phyloP scores from a whole-genome alignment of 2,888 invertebrate genomes.

The Anoplius nigerrimus region DNA sequence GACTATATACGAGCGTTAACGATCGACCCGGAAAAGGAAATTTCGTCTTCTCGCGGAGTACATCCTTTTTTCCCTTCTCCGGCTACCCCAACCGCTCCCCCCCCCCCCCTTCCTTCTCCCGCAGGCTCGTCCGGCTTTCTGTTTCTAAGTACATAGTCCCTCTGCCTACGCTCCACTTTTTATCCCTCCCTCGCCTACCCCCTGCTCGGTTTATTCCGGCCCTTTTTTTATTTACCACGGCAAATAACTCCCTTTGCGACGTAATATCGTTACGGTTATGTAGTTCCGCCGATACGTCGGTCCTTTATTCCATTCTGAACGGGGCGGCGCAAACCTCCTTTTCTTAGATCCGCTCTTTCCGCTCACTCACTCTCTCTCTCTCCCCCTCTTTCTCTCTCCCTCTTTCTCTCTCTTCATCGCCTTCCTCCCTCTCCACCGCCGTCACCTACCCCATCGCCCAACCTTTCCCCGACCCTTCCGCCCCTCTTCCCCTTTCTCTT shows the following conservation, averaged over 20 bases:
- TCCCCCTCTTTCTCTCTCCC: slow-evolving; percentile 33
- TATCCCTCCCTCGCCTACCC: not conserved
- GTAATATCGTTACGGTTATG: slow-evolving; percentile 56
- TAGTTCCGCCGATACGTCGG: slow-evolving; percentile 49
- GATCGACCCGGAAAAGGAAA: slow-evolving; percentile 53
- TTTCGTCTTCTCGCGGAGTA: slow-evolving; percentile 52
- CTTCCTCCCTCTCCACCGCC: not conserved
- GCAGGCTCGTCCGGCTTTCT: not conserved
- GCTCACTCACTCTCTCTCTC: not conserved
- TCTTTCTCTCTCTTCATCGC: slow-evolving; percentile 24
- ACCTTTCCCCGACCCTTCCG: not conserved
- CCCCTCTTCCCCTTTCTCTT: not conserved
- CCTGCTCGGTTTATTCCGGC: slow-evolving; percentile 28
- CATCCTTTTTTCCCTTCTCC: slow-evolving; percentile 31
- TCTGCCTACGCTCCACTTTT: slow-evolving; percentile 4
- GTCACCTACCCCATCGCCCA: not conserved
- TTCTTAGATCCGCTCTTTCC: slow-evolving; percentile 6
- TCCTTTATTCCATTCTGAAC: slow-evolving; percentile 52
- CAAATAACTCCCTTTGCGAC: slow-evolving; percentile 50
- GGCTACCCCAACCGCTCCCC: not conserved
- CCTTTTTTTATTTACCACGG: slow-evolving; percentile 41
- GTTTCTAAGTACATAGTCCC: not conserved
- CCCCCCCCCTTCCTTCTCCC: not conserved
- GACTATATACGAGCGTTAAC: slow-evolving; percentile 47
- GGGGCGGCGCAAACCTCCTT: slow-evolving; percentile 36